Evolutionary conservation across 2,797 vertebrate genomes (phyloP), one percentile per base, ranked within the genome.

Genomic region (Pyrocephalus nanus): DNA sequence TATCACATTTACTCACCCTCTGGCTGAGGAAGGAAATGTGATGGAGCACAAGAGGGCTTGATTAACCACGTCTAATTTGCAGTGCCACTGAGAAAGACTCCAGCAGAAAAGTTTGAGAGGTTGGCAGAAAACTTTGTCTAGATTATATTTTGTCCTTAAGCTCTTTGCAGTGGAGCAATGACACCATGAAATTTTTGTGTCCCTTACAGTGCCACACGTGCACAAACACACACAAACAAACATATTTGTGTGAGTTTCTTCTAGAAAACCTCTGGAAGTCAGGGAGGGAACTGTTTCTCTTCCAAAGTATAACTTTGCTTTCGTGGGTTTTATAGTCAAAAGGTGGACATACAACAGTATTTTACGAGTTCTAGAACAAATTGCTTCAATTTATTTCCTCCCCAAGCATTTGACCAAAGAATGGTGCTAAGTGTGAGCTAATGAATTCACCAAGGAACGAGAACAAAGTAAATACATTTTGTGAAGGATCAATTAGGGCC

Each of bases 291-390:
- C 9, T 51, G 30, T 30, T 70, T 57, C 36, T 91, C 47, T 81
- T 86, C 62, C 58, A 60, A 78, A 83, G 25, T 62, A 30, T 42
- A 89, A 76, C 58, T 62, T 62, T 58, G 26, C 29, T 79, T 60
- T 88, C 38, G 34, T 30, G 42, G 12, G 6, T 43, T 66, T 40
- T 42, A 8, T 8, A 57, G 61, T 85, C n/a, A 67, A 92, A 81
- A 54, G 8, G 16, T 77, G 8, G 72, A 70, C 88, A 78, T 54
- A 82, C 86, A 75, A 8, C n/a, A 42, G n/a, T 47, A 17, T 62
- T 94, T 86, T 86, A 69, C 40, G 48, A 91, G 12, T 58, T 77
- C 30, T 66, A 34, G 62, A 88, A 86, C 47, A 95, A 94, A 95
- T 86, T 77, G 61, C 53, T 65, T 54, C 21, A 34, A 83, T 78